These are phyloP conservation scores for Drosophila carrolli DNA, from an alignment of 1,140 invertebrate genomes.

Conservation along the genomic window DNA sequence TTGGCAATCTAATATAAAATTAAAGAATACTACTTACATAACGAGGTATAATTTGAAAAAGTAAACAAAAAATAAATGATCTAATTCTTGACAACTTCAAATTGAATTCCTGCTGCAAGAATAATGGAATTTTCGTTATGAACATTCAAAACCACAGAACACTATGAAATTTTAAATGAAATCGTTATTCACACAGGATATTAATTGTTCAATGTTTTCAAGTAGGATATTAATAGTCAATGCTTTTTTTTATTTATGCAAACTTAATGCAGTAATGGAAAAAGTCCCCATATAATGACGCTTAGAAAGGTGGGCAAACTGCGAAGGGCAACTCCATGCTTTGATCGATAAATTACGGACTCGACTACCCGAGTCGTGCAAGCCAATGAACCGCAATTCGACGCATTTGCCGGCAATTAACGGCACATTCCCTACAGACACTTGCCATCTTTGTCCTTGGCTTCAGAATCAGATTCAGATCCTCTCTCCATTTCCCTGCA, in stretches of 20 bases:
- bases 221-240: too few relatives aligned
- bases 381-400: slow-evolving; percentile 75
- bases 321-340: background rate
- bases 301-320: background rate
- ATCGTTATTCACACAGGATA: too few relatives aligned
- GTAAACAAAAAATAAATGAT: too few relatives aligned
- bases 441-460: slow-evolving; percentile 48
- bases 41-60: too few relatives aligned
- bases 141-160: too few relatives aligned
- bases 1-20: too few relatives aligned
- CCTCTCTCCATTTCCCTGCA: slow-evolving; percentile 1
- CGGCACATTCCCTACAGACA: slow-evolving; percentile 62
- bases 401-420: slow-evolving; percentile 81
- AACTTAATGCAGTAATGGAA: background rate
- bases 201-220: background rate
- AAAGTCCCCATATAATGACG: background rate
- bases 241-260: background rate
- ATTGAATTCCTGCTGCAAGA: too few relatives aligned
- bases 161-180: too few relatives aligned
- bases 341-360: slow-evolving; percentile 60
- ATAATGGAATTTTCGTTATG: too few relatives aligned
- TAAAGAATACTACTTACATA: too few relatives aligned
- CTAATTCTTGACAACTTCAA: too few relatives aligned
- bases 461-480: background rate
- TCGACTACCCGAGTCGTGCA: slow-evolving; percentile 30